phyloP scores from a whole-genome alignment of 2,797 vertebrate genomes.

The Epinephelus awoara region DNA sequence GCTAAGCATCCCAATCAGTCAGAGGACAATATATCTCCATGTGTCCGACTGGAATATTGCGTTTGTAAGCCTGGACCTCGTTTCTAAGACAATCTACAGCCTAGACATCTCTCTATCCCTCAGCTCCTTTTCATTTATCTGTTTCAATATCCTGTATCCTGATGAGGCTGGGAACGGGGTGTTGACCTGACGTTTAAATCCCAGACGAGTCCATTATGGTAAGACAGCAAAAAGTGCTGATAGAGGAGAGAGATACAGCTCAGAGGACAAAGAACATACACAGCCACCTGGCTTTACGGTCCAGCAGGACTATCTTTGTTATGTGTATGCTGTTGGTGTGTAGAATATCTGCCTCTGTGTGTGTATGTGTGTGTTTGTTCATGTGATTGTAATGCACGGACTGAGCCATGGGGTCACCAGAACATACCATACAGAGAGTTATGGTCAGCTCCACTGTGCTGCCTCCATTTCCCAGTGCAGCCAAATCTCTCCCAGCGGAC shows the following conservation, averaged over 20 bases:
- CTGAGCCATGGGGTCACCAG: conserved; percentile 59
- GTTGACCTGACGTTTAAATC: conserved; percentile 82
- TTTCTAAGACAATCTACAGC: conserved; percentile 54
- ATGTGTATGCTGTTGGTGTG: conserved; percentile 42
- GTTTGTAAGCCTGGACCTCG: conserved; percentile 33
- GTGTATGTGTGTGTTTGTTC: conserved; percentile 36
- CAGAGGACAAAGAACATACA: conserved; percentile 78
- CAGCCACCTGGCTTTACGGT: conserved; percentile 72
- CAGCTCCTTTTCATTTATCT: conserved; percentile 78
- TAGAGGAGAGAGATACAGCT: conserved; percentile 74
- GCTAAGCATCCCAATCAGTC: conserved; percentile 66
- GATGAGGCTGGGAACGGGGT: conserved; percentile 72
- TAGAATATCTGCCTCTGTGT: conserved; percentile 28
- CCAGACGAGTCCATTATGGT: conserved; percentile 75
- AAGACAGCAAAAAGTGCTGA: conserved; percentile 75
- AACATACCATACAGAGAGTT: conserved; percentile 63
- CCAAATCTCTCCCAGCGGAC: conserved; percentile 77
- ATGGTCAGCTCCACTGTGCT: conserved; percentile 63
- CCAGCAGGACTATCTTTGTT: conserved; percentile 40
- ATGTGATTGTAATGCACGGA: conserved; percentile 36
- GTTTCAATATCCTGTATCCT: conserved; percentile 83
- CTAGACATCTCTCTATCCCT: conserved; percentile 64
- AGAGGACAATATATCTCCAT: conserved; percentile 58
- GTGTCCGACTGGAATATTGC: conserved; percentile 58
- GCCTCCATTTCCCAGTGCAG: conserved; percentile 67